Evolutionary conservation across 2,797 vertebrate species (phyloP).

Genomic region (Anguilla megastoma): DNA sequence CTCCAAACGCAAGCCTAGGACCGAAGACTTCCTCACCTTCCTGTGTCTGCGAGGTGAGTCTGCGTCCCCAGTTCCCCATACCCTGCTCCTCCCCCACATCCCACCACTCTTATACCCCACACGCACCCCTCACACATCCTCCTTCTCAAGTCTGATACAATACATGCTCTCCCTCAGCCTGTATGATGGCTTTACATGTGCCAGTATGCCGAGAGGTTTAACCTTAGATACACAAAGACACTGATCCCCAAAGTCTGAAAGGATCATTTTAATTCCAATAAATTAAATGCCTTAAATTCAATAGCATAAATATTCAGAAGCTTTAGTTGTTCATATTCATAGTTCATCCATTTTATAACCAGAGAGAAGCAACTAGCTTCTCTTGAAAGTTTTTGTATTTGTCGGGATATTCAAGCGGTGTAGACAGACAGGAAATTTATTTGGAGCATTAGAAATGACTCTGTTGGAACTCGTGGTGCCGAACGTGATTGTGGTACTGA

Average conservation of each 20-base stretch:
- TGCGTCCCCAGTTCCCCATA: not conserved
- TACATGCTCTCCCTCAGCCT: not conserved
- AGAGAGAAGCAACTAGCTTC: not conserved
- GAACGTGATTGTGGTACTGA: not conserved
- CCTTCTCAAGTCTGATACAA: not conserved
- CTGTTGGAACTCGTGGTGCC: not conserved
- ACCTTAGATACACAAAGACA: not conserved
- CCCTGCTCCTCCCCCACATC: not conserved
- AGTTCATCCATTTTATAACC: not conserved
- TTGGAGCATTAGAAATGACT: not conserved
- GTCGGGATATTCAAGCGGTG: not conserved
- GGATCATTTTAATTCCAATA: not conserved
- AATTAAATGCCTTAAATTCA: not conserved
- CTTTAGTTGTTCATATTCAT: not conserved
- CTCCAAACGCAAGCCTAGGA: constrained; percentile 91
- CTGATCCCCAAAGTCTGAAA: not conserved
- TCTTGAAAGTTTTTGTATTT: not conserved
- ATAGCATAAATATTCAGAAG: not conserved
- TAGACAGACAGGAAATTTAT: not conserved
- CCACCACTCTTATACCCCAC: not conserved
- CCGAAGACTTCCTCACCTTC: constrained; percentile 95
- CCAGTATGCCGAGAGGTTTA: not conserved
- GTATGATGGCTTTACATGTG: not conserved
- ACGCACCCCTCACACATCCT: not conserved
- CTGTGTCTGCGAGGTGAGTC: constrained; percentile 91